A percentile compares a stretch with the other conserved stretches of the same genome.
phyloP scores from a whole-genome alignment of 2,113 vertebrate species.

The western clawed frog (Xenopus tropicalis) region DNA sequence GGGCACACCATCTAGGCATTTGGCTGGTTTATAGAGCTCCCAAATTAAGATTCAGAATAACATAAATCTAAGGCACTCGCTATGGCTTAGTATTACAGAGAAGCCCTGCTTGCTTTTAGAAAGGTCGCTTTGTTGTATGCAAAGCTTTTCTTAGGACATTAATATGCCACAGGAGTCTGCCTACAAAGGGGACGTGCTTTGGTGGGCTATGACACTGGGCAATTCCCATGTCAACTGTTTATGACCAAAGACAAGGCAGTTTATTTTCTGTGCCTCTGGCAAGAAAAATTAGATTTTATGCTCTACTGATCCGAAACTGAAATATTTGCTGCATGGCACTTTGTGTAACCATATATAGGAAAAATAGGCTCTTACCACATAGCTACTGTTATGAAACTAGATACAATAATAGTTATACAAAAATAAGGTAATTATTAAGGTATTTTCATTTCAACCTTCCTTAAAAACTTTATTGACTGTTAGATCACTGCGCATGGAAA shows the following conservation, averaged over 20 bases:
- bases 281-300: background rate
- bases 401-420: too few species aligned
- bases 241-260: background rate
- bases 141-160: constrained; percentile 56
- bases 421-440: too few species aligned
- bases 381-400: too few species aligned
- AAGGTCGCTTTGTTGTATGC: constrained; percentile 61
- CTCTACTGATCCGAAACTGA: too few species aligned
- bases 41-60: constrained; percentile 46
- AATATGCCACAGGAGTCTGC: constrained; percentile 47
- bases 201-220: background rate
- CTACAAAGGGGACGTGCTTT: background rate
- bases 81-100: constrained; percentile 54
- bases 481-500: too few species aligned
- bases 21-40: constrained; percentile 55
- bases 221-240: background rate
- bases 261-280: background rate
- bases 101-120: constrained; percentile 72
- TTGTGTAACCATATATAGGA: too few species aligned
- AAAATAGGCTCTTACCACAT: too few species aligned
- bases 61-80: constrained; percentile 54
- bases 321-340: too few species aligned
- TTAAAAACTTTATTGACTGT: too few species aligned
- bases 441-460: too few species aligned
- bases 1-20: constrained; percentile 61